Evolutionary conservation across 1,140 invertebrate genomes (phyloP).

Genomic region (Platyura marginata): DNA sequence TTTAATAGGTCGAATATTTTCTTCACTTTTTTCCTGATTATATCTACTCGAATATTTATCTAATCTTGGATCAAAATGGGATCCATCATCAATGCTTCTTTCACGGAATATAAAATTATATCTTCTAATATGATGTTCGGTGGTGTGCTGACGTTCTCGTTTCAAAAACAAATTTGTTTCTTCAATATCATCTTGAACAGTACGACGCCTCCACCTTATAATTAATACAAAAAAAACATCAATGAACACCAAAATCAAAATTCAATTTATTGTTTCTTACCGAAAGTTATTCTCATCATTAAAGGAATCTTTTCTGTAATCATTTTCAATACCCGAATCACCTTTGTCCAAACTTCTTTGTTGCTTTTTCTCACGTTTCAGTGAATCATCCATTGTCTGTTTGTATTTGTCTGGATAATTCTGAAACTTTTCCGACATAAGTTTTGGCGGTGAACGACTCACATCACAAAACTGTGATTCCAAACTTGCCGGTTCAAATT

Average conservation of each 20-base stretch:
- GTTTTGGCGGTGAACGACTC: slow-evolving; percentile 34
- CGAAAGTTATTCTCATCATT: slow-evolving; percentile 33
- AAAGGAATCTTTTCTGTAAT: slow-evolving; percentile 46
- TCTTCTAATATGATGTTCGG: slow-evolving; percentile 17
- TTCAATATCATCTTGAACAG: slow-evolving; percentile 15
- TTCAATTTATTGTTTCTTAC: too few relatives aligned
- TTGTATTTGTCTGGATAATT: slow-evolving; percentile 20
- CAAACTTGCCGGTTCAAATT: slow-evolving; percentile 41
- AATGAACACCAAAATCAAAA: too few relatives aligned
- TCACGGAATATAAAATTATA: slow-evolving; percentile 38
- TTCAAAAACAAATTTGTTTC: slow-evolving; percentile 22
- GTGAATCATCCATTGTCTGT: slow-evolving; percentile 19
- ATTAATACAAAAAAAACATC: too few relatives aligned
- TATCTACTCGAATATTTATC: slow-evolving; percentile 29
- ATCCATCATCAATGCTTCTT: slow-evolving; percentile 38
- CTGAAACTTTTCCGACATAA: slow-evolving; percentile 24
- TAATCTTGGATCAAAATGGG: slow-evolving; percentile 35
- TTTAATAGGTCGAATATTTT: slow-evolving; percentile 8
- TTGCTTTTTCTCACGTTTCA: slow-evolving; percentile 20
- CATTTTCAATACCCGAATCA: slow-evolving; percentile 62
- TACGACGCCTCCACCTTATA: slow-evolving; percentile 19
- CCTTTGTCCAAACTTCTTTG: slow-evolving; percentile 28
- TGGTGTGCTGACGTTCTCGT: slow-evolving; percentile 31
- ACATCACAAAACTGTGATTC: slow-evolving; percentile 37
- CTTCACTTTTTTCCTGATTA: not conserved